A percentile compares a stretch with the other conserved stretches of the same genome.
phyloP scores from a whole-genome alignment of 1,140 invertebrate genomes.

The Drosophila bipectinata region DNA sequence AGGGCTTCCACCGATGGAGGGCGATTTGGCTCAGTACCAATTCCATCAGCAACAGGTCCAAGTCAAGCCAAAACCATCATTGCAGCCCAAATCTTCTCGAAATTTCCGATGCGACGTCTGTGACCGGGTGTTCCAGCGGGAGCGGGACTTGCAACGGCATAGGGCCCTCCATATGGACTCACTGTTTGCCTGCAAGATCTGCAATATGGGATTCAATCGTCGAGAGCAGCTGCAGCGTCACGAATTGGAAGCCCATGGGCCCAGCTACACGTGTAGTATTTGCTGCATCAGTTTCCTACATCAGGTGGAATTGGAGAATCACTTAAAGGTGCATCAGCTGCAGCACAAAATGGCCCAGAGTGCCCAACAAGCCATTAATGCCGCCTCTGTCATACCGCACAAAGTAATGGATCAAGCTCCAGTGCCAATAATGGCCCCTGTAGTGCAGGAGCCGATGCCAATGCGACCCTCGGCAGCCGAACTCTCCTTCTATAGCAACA shows the following conservation, averaged over 20 bases:
- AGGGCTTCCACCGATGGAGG: conserved; percentile 17
- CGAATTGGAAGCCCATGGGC: conserved; percentile 85
- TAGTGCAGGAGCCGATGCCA: conserved; percentile 7
- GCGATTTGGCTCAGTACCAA: conserved; percentile 63
- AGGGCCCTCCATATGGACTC: conserved; percentile 86
- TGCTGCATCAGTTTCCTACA: conserved; percentile 86
- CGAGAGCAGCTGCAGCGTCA: conserved; percentile 88
- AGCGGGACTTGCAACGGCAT: conserved; percentile 88
- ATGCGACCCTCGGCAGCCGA: conserved; percentile 64
- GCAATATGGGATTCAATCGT: conserved; percentile 87
- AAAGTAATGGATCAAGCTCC: conserved; percentile 22
- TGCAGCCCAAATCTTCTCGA: conserved; percentile 42
- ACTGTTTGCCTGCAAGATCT: conserved; percentile 87
- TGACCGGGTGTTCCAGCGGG: conserved; percentile 87
- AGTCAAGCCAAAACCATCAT: conserved; percentile 5
- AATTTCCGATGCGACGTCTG: conserved; percentile 86
- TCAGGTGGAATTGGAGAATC: conserved; percentile 85
- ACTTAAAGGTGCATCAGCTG: conserved; percentile 85
- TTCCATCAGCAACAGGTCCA: conserved; percentile 27
- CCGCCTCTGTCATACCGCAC: conserved; percentile 12
- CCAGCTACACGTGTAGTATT: conserved; percentile 85
- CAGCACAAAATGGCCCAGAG: conserved; percentile 69
- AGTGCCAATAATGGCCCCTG: conserved; percentile 12
- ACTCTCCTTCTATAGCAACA: conserved; percentile 74
- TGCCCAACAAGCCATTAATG: conserved; percentile 64